Evolutionary conservation across 2,113 vertebrate genomes (phyloP).

Genomic region (Lophochroa leadbeateri): DNA sequence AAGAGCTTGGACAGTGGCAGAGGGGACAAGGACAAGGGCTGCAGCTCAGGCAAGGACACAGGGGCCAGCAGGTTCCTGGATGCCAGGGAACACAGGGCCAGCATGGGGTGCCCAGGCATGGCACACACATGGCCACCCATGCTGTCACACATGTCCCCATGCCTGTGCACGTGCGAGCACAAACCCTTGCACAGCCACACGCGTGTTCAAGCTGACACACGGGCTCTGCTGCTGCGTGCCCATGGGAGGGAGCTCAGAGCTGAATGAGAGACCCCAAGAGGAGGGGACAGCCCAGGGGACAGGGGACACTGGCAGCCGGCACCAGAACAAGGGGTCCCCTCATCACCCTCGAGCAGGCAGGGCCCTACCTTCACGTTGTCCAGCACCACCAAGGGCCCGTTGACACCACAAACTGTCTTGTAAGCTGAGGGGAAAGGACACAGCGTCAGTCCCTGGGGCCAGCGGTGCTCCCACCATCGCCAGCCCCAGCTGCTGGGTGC

Average conservation of each 20-base stretch:
- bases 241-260: conserved; percentile 31
- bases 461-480: background rate
- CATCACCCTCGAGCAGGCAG: fast-evolving
- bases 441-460: background rate
- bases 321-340: background rate
- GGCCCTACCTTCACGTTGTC: conserved; percentile 80
- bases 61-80: background rate
- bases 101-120: fast-evolving
- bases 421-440: conserved; percentile 62
- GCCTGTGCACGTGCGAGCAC: fast-evolving
- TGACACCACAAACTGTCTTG: conserved; percentile 77
- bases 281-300: background rate
- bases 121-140: fast-evolving
- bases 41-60: background rate
- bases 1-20: background rate
- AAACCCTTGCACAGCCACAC: fast-evolving
- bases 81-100: background rate
- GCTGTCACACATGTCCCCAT: fast-evolving
- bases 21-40: background rate
- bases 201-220: background rate
- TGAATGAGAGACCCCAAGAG: background rate
- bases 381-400: conserved; percentile 80
- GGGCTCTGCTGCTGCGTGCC: background rate
- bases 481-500: too few relatives aligned
- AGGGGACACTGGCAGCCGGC: background rate